Conservation (phyloP, 2,113 vertebrate species). For the Naja naja region DNA sequence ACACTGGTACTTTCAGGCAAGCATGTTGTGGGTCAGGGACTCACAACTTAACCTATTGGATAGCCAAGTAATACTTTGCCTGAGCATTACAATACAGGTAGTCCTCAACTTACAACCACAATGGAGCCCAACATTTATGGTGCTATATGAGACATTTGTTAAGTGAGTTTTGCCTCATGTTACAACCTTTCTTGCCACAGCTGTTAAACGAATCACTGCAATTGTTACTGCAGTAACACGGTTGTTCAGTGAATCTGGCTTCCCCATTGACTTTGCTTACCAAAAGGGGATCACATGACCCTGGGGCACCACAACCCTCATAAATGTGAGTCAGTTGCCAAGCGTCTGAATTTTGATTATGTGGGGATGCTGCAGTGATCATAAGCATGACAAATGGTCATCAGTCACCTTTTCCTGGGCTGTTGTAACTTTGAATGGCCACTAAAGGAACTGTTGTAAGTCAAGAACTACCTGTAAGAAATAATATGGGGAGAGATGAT, state of each 20-base stretch:
- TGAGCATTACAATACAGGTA: neutral
- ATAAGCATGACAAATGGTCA: neutral
- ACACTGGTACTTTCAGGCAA: neutral
- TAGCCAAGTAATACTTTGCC: neutral
- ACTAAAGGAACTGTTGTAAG: neutral
- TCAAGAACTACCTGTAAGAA: neutral
- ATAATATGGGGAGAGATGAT: neutral
- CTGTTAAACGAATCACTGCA: neutral
- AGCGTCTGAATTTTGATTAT: neutral
- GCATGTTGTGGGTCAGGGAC: neutral
- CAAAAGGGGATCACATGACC: neutral
- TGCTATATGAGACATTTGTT: neutral
- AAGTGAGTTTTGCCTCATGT: neutral
- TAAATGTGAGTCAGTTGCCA: neutral
- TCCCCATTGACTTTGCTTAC: neutral
- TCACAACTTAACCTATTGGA: neutral
- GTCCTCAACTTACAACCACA: neutral
- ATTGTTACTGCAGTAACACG: neutral
- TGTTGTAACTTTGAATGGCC: neutral
- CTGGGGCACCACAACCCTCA: neutral
- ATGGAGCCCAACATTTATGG: neutral
- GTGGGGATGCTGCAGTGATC: neutral
- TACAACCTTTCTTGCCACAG: neutral
- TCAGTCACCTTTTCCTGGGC: neutral
- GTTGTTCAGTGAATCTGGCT: neutral